These are phyloP conservation scores for Cerastoderma edule DNA, from an alignment of 2,888 invertebrate species.

Conservation along the genomic window DNA sequence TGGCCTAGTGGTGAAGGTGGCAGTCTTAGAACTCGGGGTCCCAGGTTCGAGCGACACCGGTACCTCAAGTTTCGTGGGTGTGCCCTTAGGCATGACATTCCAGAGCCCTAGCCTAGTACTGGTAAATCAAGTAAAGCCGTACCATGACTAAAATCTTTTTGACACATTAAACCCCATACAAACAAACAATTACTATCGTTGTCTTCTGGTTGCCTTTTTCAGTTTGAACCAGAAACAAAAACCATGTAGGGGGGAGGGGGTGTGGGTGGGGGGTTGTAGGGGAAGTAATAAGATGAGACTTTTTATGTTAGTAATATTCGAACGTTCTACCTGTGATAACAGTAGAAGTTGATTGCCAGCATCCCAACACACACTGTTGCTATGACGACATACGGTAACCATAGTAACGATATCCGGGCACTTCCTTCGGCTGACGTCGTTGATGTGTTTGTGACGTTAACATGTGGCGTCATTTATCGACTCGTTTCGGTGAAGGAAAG, in stretches of 20 bases:
- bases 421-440: slow-evolving; percentile 9
- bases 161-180: neutral
- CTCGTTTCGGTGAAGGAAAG: neutral
- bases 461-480: slow-evolving; percentile 36
- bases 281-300: neutral
- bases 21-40: no score
- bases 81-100: no score
- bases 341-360: slow-evolving; percentile 69
- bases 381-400: slow-evolving; percentile 71
- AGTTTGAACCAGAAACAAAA: no score
- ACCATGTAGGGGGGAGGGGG: neutral
- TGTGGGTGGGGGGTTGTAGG: neutral
- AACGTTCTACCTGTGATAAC: slow-evolving; percentile 62
- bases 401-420: slow-evolving; percentile 57
- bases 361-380: slow-evolving; percentile 63
- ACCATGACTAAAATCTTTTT: no score
- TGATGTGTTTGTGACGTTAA: slow-evolving; percentile 34
- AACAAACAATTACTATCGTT: neutral
- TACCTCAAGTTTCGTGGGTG: no score
- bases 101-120: no score
- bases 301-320: neutral
- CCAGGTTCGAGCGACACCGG: no score
- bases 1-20: no score
- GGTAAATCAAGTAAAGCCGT: no score
- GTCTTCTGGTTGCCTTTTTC: no score